Percentiles rank a stretch among this genome's conserved stretches.
Conservation (phyloP, 2,797 vertebrate species). For the Clarias pachynema region DNA sequence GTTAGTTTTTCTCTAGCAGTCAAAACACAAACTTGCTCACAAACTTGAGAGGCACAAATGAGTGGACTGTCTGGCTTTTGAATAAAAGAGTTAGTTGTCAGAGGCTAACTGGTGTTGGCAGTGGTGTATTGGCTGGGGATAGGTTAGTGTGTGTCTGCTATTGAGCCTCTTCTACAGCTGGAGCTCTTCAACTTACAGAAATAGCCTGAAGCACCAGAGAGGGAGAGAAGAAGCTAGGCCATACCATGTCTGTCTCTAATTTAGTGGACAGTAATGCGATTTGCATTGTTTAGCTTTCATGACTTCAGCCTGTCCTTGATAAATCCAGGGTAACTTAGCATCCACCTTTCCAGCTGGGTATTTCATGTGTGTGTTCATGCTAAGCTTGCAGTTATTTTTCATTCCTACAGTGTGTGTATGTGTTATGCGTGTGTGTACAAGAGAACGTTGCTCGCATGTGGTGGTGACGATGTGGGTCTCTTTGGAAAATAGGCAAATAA, state of each 20-base stretch:
- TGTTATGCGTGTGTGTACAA: slow-evolving; percentile 10
- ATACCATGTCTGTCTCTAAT: slow-evolving; percentile 76
- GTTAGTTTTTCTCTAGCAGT: slow-evolving; percentile 44
- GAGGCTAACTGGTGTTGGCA: slow-evolving; percentile 43
- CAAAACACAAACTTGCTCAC: slow-evolving; percentile 44
- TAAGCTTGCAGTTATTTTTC: slow-evolving; percentile 1
- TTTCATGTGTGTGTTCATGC: slow-evolving; percentile 24
- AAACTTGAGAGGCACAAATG: slow-evolving; percentile 24
- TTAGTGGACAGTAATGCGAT: slow-evolving; percentile 79
- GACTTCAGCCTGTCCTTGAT: slow-evolving; percentile 72
- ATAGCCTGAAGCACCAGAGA: slow-evolving; percentile 48
- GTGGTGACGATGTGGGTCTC: background rate
- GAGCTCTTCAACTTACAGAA: slow-evolving; percentile 53
- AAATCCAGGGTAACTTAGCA: slow-evolving; percentile 57
- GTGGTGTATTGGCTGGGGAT: slow-evolving; percentile 43
- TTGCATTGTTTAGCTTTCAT: slow-evolving; percentile 83
- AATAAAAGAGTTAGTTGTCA: slow-evolving; percentile 42
- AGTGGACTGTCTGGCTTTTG: slow-evolving; percentile 39
- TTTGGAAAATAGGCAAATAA: slow-evolving; percentile 51
- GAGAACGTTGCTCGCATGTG: background rate
- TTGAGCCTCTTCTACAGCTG: slow-evolving; percentile 51
- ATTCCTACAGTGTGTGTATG: slow-evolving; percentile 1
- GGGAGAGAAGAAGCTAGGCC: slow-evolving; percentile 53
- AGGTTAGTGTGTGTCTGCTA: slow-evolving; percentile 41
- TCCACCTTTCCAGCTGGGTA: slow-evolving; percentile 31